Base-by-base conservation (phyloP, 2,113 vertebrate species). In the Saimiri boliviensis region DNA sequence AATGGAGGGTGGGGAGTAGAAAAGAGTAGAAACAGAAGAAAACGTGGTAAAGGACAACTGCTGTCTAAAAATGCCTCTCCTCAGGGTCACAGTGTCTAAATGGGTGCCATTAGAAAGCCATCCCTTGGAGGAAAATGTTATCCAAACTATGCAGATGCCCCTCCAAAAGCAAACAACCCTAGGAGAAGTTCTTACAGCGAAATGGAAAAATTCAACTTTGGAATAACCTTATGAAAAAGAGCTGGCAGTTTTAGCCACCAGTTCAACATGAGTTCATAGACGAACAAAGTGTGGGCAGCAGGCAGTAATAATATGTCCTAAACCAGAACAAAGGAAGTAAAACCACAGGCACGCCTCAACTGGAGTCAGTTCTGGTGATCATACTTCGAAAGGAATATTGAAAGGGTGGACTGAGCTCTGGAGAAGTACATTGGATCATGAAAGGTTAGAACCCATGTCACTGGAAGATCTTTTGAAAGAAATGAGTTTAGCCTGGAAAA, bases 1-100 rank as follows among this genome's bases (percentile, higher is more conserved):
- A 71, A 40, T 0, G 10, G 4, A 82, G 3, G 1, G 3, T 2
- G 4, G 2, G n/a, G 5, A 1, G 0, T 12, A 5, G 25, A 37
- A 54, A 25, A 40, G 10, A 81, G 49, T 35, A 84, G 13, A 52
- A 63, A 68, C 0, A 80, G 94, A 12, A 91, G 37, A 60, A 95
- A 77, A 73, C 76, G 11, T 5, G 23, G 1, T 2, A 70, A 76
- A 93, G 3, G n/a, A 42, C 40, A 63, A 21, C 27, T 25, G 30
- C n/a, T 89, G 8, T n/a, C 74, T 92, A 86, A 73, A 79, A 71
- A 83, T 10, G 14, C 35, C 2, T 35, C 42, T 68, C 54, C 30
- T 86, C 37, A 17, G 71, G 12, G 23, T 16, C 23, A 47, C 2
- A 10, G 42, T 14, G 7, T 73, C 79, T 95, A 80, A 76, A 70